phyloP scores from a whole-genome alignment of 1,140 invertebrate species.

The Liolophura sinensis region DNA sequence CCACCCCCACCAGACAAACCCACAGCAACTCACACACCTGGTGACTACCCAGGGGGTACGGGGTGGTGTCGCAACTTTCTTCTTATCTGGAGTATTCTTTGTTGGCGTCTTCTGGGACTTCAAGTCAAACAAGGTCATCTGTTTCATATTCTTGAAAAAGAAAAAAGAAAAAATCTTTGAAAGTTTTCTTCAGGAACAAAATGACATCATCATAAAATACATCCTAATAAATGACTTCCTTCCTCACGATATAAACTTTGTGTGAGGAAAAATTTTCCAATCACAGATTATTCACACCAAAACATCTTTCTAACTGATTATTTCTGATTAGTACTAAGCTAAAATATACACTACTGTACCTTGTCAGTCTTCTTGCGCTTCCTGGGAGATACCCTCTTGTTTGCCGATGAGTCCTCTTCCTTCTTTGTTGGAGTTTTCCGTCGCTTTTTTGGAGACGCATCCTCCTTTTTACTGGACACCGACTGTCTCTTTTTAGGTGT shows the following conservation, averaged over 20 bases:
- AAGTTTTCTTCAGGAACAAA: too few species aligned
- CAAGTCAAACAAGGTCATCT: conserved; percentile 55
- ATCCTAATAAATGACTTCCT: too few species aligned
- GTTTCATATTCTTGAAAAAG: conserved; percentile 46
- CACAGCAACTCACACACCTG: background rate
- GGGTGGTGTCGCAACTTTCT: conserved; percentile 10
- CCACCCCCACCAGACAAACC: too few species aligned
- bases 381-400: background rate
- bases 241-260: too few species aligned
- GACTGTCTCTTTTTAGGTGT: conserved; percentile 1
- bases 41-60: background rate
- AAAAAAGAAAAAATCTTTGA: conserved; percentile 1
- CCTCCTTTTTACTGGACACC: background rate
- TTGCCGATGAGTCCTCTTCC: background rate
- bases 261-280: too few species aligned
- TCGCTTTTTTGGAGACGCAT: background rate
- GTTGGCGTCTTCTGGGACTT: conserved; percentile 40
- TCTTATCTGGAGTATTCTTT: conserved; percentile 35
- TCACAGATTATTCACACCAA: too few species aligned
- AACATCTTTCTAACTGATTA: too few species aligned
- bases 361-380: too few species aligned
- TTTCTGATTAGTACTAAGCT: too few species aligned
- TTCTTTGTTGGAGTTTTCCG: conserved; percentile 3
- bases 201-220: too few species aligned
- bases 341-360: too few species aligned